Base-by-base conservation (phyloP, 2,113 vertebrate genomes). In the Notiomystis cincta region DNA sequence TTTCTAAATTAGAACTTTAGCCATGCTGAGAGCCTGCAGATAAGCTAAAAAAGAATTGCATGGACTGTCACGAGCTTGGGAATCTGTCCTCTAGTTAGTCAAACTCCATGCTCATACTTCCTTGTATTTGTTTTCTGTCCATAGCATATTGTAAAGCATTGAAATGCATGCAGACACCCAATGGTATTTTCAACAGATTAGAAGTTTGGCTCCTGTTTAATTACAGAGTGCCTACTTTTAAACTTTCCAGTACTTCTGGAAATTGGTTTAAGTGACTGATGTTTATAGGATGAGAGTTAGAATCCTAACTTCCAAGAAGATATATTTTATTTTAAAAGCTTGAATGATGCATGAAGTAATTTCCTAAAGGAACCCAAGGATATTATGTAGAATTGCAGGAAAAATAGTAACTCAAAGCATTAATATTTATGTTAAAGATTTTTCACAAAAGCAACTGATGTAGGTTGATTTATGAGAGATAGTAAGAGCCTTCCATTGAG, bases 341-440 rank as follows among this genome's bases (percentile, higher is more conserved):
- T 86, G 75, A 94, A 93, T 73, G 85, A 80, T 90, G 62, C 58
- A 60, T 88, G 67, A 81, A 88, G 71, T 96, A 88, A 90, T 95
- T 96, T 92, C 90, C 79, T 87, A 71, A 80, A 95, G 88, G 85
- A 93, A 89, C 67, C 47, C 33, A 23, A 62, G 58, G 66, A 71
- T 93, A 73, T 91, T 35, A 25, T 47, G 87, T 88, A 57, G 80
- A 90, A 95, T 70, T 67, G 67, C 51, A 94, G 79, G 50, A 60
- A 86, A 93, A 97, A 92, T 81, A 92, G 24, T 71, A 64, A 56
- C 48, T 92, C 28, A 14, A 54, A 81, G 37, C 81, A 86, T 95
- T 96, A 96, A 94, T 95, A 94, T 94, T 94, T 71, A 93, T 90
- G 28, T 57, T 96, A 89, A 80, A 87, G 87, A 90, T 91, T 96